Conservation (phyloP, 2,888 invertebrate genomes). For the Eutolmus rufibarbis region DNA sequence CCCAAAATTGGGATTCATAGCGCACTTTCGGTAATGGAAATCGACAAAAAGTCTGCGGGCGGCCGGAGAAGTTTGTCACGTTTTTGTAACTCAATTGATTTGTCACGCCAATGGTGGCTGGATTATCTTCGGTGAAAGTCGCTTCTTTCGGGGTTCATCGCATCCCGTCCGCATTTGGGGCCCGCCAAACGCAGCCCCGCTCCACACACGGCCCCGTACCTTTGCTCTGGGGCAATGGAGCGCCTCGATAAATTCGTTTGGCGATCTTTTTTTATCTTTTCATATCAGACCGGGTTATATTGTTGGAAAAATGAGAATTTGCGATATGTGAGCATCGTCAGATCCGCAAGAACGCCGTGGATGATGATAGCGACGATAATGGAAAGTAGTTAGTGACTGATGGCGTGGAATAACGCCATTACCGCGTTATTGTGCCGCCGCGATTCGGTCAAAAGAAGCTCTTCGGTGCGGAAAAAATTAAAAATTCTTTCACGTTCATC, state of each 20-base stretch:
- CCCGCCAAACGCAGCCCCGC: not conserved
- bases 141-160: not conserved
- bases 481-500: conserved; percentile 33
- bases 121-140: conserved; percentile 24
- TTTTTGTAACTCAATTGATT: conserved; percentile 42
- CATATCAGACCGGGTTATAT: conserved; percentile 21
- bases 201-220: not conserved
- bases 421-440: conserved; percentile 42
- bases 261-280: conserved; percentile 21
- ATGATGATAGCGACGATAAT: conserved; percentile 44
- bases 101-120: conserved; percentile 31
- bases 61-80: conserved; percentile 31
- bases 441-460: not conserved
- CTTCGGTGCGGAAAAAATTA: not conserved
- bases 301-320: conserved; percentile 33
- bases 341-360: not conserved
- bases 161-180: not conserved
- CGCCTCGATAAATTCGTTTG: conserved; percentile 13
- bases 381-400: conserved; percentile 50
- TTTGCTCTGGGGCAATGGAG: not conserved
- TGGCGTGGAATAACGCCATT: conserved; percentile 51
- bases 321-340: conserved; percentile 17
- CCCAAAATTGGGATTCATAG: conserved; percentile 25
- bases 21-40: conserved; percentile 34
- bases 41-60: not conserved